Conservation (phyloP, 2,797 vertebrate species). For the Bufotes viridis region DNA sequence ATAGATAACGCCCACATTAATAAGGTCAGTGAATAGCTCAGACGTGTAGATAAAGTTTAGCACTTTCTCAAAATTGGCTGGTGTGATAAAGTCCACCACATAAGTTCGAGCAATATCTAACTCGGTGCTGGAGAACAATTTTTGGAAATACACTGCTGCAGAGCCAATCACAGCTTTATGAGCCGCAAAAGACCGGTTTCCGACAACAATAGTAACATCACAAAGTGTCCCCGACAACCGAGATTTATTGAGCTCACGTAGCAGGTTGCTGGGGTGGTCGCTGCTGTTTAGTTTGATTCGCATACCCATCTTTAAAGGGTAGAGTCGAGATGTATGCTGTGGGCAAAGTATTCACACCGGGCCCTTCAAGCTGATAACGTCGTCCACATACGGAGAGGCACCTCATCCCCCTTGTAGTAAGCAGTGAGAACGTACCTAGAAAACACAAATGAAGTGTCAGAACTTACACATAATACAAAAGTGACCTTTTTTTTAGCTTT, state of each 20-base stretch:
- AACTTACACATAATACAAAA: background rate
- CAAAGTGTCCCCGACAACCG: constrained; percentile 89
- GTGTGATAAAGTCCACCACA: constrained; percentile 91
- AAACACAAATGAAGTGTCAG: constrained; percentile 30
- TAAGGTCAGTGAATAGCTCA: constrained; percentile 91
- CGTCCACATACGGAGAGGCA: constrained; percentile 39
- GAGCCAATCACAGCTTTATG: constrained; percentile 93
- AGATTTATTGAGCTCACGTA: constrained; percentile 92
- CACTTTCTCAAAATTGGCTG: constrained; percentile 93
- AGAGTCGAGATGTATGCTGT: background rate
- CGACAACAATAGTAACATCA: constrained; percentile 90
- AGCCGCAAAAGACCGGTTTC: constrained; percentile 87
- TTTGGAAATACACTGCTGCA: constrained; percentile 87
- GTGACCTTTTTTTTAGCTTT: background rate
- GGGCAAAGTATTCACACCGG: constrained; percentile 23
- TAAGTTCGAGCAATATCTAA: constrained; percentile 78
- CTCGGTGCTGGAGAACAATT: constrained; percentile 82
- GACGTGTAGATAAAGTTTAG: constrained; percentile 95
- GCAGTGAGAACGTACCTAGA: constrained; percentile 27
- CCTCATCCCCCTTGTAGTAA: constrained; percentile 51
- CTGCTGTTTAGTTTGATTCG: constrained; percentile 94
- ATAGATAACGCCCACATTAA: constrained; percentile 93
- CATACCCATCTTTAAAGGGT: constrained; percentile 86
- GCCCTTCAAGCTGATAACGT: constrained; percentile 25
- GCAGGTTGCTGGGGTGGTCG: constrained; percentile 88